These are phyloP conservation scores for Bolinopsis microptera DNA, from an alignment of 37 sponge, comb jelly and placozoan genomes.

Conservation along the genomic window DNA sequence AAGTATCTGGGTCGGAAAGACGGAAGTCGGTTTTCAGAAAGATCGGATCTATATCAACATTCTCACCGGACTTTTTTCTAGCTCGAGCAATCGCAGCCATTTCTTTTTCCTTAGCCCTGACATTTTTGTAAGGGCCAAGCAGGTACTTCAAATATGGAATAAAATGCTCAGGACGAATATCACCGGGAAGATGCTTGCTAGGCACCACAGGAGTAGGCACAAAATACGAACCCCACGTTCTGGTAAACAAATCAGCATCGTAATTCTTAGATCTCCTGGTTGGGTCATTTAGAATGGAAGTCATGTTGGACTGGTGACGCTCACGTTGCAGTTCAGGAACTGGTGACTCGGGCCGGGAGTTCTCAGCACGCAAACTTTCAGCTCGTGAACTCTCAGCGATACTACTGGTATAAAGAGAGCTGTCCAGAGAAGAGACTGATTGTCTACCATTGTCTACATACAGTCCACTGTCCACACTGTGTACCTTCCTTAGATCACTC, in stretches of 20 bases:
- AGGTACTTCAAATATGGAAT: constrained; percentile 28
- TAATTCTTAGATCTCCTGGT: constrained; percentile 17
- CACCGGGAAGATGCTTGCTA: constrained; percentile 68
- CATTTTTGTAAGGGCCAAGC: background rate
- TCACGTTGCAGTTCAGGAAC: background rate
- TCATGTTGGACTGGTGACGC: constrained; percentile 68
- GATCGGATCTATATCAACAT: constrained; percentile 63
- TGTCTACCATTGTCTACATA: background rate
- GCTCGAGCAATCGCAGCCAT: constrained; percentile 12
- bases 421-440: constrained; percentile 4
- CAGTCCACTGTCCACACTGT: background rate
- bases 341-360: background rate
- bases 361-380: background rate
- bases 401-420: background rate
- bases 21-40: constrained; percentile 77
- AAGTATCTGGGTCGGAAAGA: constrained; percentile 77
- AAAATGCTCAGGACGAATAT: background rate
- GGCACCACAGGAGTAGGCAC: constrained; percentile 74
- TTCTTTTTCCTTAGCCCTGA: constrained; percentile 25
- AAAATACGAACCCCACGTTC: constrained; percentile 90
- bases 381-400: background rate
- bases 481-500: background rate
- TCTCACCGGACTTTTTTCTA: background rate
- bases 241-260: constrained; percentile 87
- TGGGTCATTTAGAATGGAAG: constrained; percentile 89